phyloP scores from a whole-genome alignment of 1,140 invertebrate genomes.

The Lordiphosa clarofinis region DNA sequence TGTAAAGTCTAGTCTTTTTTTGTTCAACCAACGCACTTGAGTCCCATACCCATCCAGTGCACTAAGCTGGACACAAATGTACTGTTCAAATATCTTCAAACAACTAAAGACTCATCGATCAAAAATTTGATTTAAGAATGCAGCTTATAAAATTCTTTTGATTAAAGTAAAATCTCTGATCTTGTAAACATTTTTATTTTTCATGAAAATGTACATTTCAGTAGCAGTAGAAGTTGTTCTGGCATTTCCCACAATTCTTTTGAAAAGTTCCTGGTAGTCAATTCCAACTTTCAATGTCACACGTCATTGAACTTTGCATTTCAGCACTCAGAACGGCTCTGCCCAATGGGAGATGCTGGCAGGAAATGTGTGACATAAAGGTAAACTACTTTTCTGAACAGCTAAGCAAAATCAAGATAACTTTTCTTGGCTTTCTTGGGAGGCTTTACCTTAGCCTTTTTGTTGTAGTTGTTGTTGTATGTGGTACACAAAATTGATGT shows the following conservation, averaged over 20 bases:
- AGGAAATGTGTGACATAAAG: conserved; percentile 42
- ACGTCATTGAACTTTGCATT: conserved; percentile 69
- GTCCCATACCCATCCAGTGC: no score
- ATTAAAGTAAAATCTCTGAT: no score
- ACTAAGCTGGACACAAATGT: no score
- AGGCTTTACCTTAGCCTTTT: conserved; percentile 5
- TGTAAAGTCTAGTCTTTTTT: no score
- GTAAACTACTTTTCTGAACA: conserved; percentile 64
- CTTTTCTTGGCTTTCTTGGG: conserved; percentile 19
- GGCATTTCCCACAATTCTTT: conserved; percentile 28
- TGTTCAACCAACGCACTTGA: no score
- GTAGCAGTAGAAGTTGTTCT: background rate
- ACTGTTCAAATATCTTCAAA: no score
- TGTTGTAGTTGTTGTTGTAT: conserved; percentile 6
- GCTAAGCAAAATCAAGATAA: conserved; percentile 63
- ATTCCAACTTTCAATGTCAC: conserved; percentile 66
- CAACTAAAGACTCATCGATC: no score
- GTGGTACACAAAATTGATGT: conserved; percentile 5
- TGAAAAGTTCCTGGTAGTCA: background rate
- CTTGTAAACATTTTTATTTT: no score
- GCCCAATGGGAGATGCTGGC: conserved; percentile 21
- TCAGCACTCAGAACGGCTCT: conserved; percentile 7
- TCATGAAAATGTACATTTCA: no score
- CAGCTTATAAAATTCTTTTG: no score
- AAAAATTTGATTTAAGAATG: no score